These are phyloP conservation scores for Lycocerus yunnanus DNA, from an alignment of 2,888 invertebrate genomes.

Conservation along the genomic window DNA sequence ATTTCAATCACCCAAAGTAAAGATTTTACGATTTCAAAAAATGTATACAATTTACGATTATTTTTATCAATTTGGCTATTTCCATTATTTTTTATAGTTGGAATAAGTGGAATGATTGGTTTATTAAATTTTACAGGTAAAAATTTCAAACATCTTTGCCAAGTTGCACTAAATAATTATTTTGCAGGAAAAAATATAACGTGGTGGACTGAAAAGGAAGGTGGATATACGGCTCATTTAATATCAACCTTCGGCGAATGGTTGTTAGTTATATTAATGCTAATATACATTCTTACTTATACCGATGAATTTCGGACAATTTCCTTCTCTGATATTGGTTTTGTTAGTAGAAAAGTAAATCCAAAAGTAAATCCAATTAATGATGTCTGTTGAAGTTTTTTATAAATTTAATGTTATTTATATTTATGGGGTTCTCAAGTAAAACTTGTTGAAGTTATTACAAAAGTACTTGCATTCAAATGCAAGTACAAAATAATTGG, in stretches of 20 bases:
- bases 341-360: background rate
- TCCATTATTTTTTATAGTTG: background rate
- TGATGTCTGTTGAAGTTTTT: background rate
- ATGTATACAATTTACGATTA: background rate
- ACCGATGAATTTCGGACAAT: background rate
- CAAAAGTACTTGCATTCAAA: too few species aligned
- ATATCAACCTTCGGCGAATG: background rate
- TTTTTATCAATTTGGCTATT: background rate
- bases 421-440: too few species aligned
- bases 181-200: constrained; percentile 4
- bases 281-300: background rate
- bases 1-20: background rate
- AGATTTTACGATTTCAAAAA: background rate
- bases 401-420: background rate
- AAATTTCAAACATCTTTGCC: too few species aligned
- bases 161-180: background rate
- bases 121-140: constrained; percentile 6
- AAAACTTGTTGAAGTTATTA: background rate
- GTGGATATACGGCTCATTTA: background rate
- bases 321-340: background rate
- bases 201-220: background rate
- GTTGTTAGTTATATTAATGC: background rate
- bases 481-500: too few species aligned
- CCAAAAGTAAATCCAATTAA: background rate
- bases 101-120: background rate